Percentiles rank a stretch among this genome's conserved stretches.
These are phyloP conservation scores for Bembecia ichneumoniformis DNA, from an alignment of 2,888 invertebrate genomes.

Conservation along the genomic window DNA sequence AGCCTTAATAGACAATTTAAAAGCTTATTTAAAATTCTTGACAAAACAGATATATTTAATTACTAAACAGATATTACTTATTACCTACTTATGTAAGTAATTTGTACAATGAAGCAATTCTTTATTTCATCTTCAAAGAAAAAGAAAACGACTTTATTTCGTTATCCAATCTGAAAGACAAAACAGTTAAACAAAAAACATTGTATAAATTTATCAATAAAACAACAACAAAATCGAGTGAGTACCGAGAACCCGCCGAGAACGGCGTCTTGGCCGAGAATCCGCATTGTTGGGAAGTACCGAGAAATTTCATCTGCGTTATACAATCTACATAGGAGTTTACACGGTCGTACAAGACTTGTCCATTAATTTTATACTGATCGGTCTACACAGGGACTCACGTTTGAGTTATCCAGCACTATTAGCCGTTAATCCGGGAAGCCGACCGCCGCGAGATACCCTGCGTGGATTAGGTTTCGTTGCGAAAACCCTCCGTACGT, in stretches of 20 bases:
- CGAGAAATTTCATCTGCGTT: too few species aligned
- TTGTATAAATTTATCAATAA: background rate
- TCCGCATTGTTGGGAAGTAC: background rate
- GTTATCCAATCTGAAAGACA: too few species aligned
- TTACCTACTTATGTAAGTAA: too few species aligned
- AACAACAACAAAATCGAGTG: background rate
- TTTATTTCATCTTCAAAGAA: too few species aligned
- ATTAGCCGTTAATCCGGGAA: slow-evolving; percentile 10
- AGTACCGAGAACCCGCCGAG: background rate
- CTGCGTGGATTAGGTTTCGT: slow-evolving; percentile 5
- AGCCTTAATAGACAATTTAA: too few species aligned
- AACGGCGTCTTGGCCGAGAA: background rate
- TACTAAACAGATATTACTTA: too few species aligned
- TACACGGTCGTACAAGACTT: background rate
- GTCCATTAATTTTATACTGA: background rate
- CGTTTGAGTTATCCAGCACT: slow-evolving; percentile 4
- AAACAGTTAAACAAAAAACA: background rate
- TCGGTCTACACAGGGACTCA: slow-evolving; percentile 1
- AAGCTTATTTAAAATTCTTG: too few species aligned
- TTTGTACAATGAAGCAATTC: too few species aligned
- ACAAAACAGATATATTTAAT: too few species aligned
- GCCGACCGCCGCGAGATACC: slow-evolving; percentile 7
- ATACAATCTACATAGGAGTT: too few species aligned
- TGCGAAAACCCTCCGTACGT: background rate
- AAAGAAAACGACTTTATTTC: too few species aligned